Conservation (phyloP, 1,140 invertebrate genomes). For the Gryon sp. region DNA sequence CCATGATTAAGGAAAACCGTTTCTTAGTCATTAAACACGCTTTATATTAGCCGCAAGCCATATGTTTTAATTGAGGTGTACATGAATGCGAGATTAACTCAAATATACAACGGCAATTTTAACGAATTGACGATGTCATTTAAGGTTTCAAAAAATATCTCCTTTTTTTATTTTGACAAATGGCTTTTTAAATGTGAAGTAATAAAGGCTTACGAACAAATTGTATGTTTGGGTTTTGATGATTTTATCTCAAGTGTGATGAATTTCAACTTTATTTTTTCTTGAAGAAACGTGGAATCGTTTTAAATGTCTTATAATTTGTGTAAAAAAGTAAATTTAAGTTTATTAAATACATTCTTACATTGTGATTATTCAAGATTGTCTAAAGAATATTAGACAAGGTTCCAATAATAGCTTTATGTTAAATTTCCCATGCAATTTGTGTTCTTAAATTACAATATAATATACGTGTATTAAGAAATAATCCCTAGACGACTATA, state of each 20-base stretch:
- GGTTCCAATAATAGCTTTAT: too few species aligned
- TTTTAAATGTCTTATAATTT: too few species aligned
- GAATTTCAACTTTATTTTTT: too few species aligned
- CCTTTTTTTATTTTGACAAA: slow-evolving; percentile 16
- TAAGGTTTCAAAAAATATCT: not conserved
- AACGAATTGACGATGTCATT: not conserved
- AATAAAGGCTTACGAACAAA: not conserved
- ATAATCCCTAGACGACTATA: too few species aligned
- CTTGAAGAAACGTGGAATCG: too few species aligned
- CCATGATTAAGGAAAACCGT: slow-evolving; percentile 50
- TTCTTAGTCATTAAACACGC: slow-evolving; percentile 2
- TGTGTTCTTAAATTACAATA: too few species aligned
- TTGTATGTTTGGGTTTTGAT: not conserved
- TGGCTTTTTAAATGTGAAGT: slow-evolving; percentile 13
- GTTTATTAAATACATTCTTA: too few species aligned
- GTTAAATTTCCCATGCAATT: too few species aligned
- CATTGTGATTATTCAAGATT: too few species aligned
- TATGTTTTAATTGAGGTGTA: slow-evolving; percentile 37
- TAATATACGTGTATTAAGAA: too few species aligned
- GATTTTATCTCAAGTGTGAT: not conserved
- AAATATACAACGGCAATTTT: not conserved
- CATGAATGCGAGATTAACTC: not conserved
- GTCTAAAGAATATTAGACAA: too few species aligned
- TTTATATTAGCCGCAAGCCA: slow-evolving; percentile 6
- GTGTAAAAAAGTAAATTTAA: too few species aligned